A percentile compares a stretch with the other conserved stretches of the same genome.
Evolutionary conservation across 2,888 invertebrate species (phyloP).

Genomic region (Ametastegia equiseti): DNA sequence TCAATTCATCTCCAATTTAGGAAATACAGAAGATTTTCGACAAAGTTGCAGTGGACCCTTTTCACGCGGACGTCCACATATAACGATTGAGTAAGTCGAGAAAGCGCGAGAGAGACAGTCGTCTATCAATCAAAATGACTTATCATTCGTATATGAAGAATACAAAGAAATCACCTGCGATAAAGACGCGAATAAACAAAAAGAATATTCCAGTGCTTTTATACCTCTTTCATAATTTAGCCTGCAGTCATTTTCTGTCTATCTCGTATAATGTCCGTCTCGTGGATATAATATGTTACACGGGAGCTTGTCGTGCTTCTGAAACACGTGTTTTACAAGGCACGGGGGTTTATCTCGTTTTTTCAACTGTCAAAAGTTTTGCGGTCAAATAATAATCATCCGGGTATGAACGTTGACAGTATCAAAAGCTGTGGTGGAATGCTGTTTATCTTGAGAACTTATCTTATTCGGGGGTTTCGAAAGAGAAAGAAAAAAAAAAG

Average conservation of each 20-base stretch:
- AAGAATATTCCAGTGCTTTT: background rate
- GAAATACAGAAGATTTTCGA: no score
- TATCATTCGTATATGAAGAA: background rate
- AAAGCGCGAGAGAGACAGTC: no score
- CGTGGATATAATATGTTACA: background rate
- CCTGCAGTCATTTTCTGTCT: background rate
- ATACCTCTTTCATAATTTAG: background rate
- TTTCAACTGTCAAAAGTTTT: background rate
- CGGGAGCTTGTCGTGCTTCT: background rate
- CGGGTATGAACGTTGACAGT: conserved; percentile 3
- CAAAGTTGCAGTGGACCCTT: no score
- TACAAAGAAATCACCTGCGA: background rate
- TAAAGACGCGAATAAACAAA: background rate
- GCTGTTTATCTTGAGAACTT: conserved; percentile 2
- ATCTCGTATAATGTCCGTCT: background rate
- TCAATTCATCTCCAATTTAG: no score
- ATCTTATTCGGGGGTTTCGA: background rate
- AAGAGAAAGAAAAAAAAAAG: background rate
- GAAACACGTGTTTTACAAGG: background rate
- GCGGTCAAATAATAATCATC: background rate
- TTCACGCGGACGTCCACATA: no score
- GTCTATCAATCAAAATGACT: background rate
- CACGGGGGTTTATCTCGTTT: background rate
- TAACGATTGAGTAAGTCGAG: no score
- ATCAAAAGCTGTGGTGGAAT: background rate